These are phyloP conservation scores for Pyralis farinalis DNA, from an alignment of 2,888 invertebrate genomes.

Conservation along the genomic window DNA sequence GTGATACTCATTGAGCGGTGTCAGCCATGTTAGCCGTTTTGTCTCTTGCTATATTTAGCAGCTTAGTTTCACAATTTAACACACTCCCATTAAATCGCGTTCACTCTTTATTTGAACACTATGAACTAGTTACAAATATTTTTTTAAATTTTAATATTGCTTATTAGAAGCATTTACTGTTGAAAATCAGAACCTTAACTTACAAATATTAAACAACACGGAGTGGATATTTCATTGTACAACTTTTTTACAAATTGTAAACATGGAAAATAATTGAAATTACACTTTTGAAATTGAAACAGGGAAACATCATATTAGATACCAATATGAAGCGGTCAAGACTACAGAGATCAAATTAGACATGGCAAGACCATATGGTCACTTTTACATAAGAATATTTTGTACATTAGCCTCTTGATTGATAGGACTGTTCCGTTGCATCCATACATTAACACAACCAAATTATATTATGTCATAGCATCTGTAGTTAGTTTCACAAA, in stretches of 20 bases:
- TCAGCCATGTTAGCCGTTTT: slow-evolving; percentile 2
- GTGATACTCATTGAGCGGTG: slow-evolving; percentile 48
- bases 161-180: slow-evolving; percentile 50
- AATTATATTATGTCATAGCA: slow-evolving; percentile 38
- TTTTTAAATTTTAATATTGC: slow-evolving; percentile 36
- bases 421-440: slow-evolving; percentile 55
- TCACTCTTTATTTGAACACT: slow-evolving; percentile 37
- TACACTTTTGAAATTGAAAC: slow-evolving; percentile 48
- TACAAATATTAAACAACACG: slow-evolving; percentile 43
- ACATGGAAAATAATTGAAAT: slow-evolving; percentile 36
- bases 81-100: slow-evolving; percentile 31
- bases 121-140: slow-evolving; percentile 46
- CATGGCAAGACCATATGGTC: slow-evolving; percentile 66
- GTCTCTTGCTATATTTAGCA: slow-evolving; percentile 12
- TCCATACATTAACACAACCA: slow-evolving; percentile 35
- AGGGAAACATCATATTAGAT: slow-evolving; percentile 42
- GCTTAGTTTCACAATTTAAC: slow-evolving; percentile 15
- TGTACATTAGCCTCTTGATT: slow-evolving; percentile 72
- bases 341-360: slow-evolving; percentile 74
- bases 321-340: slow-evolving; percentile 37
- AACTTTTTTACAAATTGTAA: slow-evolving; percentile 42
- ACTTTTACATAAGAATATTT: slow-evolving; percentile 47
- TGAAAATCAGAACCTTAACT: slow-evolving; percentile 50
- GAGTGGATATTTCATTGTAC: slow-evolving; percentile 45
- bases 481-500: slow-evolving; percentile 26